Conservation (phyloP, 2,888 invertebrate species). For the Rotaria sp. region DNA sequence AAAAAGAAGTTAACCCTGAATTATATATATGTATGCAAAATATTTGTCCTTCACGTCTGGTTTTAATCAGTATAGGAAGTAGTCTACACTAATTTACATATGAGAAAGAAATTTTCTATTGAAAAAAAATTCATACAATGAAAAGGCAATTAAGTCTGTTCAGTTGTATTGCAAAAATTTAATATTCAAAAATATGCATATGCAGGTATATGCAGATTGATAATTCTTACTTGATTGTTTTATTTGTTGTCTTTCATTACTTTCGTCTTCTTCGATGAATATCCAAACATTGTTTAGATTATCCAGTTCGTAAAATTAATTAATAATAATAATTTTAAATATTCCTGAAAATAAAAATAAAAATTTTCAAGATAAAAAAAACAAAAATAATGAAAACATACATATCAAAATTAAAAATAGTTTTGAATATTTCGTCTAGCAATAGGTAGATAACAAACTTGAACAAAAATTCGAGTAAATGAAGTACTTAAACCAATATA, state of each 20-base stretch:
- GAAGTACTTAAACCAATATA: neutral
- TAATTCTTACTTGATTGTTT: neutral
- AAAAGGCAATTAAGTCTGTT: neutral
- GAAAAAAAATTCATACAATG: neutral
- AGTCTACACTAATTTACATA: neutral
- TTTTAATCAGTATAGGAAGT: neutral
- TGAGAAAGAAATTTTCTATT: neutral
- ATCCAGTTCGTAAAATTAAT: neutral
- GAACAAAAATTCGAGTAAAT: slow-evolving; percentile 4
- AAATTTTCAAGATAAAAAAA: neutral
- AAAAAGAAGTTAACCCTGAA: neutral
- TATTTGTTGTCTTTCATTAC: neutral
- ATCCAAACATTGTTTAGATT: neutral
- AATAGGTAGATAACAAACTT: neutral
- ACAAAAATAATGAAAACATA: neutral
- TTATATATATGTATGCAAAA: neutral
- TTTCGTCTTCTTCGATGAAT: neutral
- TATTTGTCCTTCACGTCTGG: neutral
- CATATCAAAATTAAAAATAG: neutral
- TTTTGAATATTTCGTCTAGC: neutral
- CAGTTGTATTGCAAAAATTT: neutral
- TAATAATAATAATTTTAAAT: neutral
- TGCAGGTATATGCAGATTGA: neutral
- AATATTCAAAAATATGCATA: neutral
- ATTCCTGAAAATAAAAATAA: neutral